phyloP scores from a whole-genome alignment of 2,888 invertebrate genomes.

The Melolontha melolontha region DNA sequence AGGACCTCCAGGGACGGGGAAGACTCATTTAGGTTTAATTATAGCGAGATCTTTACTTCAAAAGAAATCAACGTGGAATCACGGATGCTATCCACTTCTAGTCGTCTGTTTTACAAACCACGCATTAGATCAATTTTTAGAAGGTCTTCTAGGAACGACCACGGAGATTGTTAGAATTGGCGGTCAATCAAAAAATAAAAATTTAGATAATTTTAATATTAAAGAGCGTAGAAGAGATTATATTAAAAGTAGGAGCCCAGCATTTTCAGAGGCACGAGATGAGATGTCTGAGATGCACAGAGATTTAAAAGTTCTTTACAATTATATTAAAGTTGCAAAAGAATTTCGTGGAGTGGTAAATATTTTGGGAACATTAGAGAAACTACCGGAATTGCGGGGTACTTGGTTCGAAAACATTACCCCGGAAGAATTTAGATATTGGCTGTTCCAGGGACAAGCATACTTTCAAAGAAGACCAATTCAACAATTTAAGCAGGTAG shows the following conservation, averaged over 20 bases:
- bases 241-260: background rate
- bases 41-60: conserved; percentile 71
- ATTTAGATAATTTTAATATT: conserved; percentile 60
- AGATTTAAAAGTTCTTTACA: conserved; percentile 13
- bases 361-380: conserved; percentile 13
- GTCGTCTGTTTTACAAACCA: conserved; percentile 88
- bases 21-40: conserved; percentile 80
- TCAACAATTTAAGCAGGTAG: no score
- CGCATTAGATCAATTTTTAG: conserved; percentile 86
- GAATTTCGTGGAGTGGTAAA: conserved; percentile 33
- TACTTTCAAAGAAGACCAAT: conserved; percentile 28
- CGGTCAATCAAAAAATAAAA: conserved; percentile 73
- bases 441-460: conserved; percentile 34
- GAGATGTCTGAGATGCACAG: background rate
- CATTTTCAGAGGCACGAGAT: conserved; percentile 9
- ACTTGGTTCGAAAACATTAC: conserved; percentile 27
- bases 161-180: conserved; percentile 76
- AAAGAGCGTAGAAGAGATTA: conserved; percentile 2
- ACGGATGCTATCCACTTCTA: conserved; percentile 70
- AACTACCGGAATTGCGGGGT: conserved; percentile 28
- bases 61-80: conserved; percentile 32
- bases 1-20: conserved; percentile 87
- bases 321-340: conserved; percentile 11
- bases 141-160: conserved; percentile 73
- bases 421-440: conserved; percentile 15